Evolutionary conservation across 92 coral and sea anemone genomes (phyloP).

Genomic region (Muricea muricata): DNA sequence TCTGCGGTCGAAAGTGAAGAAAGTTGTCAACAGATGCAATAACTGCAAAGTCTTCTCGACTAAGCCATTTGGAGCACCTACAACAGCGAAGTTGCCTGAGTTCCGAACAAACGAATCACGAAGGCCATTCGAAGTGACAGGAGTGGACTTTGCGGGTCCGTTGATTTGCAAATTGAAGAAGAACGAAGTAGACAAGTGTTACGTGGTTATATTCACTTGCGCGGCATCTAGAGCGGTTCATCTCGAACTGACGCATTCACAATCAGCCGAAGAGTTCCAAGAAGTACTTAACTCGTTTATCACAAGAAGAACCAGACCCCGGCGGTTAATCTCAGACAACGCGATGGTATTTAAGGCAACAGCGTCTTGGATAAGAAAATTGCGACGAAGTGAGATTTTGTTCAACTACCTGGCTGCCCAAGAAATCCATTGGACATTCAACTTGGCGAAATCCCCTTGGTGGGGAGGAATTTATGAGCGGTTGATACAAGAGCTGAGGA

Average conservation of each 20-base stretch:
- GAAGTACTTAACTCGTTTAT: conserved; percentile 52
- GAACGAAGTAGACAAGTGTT: conserved; percentile 60
- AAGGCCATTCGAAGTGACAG: conserved; percentile 57
- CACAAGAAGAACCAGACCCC: conserved; percentile 56
- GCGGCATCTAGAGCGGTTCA: conserved; percentile 57
- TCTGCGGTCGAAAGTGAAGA: conserved; percentile 53
- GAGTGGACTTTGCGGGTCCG: conserved; percentile 74
- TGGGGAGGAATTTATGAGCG: conserved; percentile 72
- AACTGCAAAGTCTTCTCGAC: conserved; percentile 57
- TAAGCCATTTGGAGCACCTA: conserved; percentile 34
- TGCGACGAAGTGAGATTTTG: conserved; percentile 50
- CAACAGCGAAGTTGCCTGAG: conserved; percentile 52
- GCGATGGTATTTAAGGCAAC: conserved; percentile 63
- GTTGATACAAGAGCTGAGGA: conserved; percentile 56
- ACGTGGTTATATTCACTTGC: conserved; percentile 60
- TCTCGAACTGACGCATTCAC: conserved; percentile 63
- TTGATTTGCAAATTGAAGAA: conserved; percentile 54
- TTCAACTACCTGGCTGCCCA: conserved; percentile 57
- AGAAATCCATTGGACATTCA: conserved; percentile 65
- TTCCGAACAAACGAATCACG: conserved; percentile 56
- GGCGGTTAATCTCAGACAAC: conserved; percentile 52
- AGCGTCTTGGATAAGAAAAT: conserved; percentile 53
- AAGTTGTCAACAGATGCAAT: conserved; percentile 34
- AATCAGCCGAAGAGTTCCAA: conserved; percentile 59
- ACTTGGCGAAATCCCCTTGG: conserved; percentile 64